Evolutionary conservation across 2,113 vertebrate species (phyloP), one percentile per base, ranked within the genome.

Genomic region (Xiphias gladius): DNA sequence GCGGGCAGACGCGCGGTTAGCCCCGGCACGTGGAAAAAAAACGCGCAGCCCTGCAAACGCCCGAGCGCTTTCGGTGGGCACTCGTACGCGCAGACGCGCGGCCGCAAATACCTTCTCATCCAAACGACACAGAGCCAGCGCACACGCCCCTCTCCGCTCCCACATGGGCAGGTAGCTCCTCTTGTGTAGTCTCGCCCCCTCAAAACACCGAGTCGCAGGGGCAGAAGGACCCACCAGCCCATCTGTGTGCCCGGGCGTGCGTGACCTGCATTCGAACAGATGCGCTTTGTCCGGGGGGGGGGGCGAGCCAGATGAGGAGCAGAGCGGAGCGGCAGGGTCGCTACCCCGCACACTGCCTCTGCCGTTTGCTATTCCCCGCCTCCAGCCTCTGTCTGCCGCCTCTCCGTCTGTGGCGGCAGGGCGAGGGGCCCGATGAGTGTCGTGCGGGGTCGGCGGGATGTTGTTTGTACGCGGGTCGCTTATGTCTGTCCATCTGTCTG

Each of bases 201-300:
- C 87, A 86, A 88, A 93, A 90, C 87, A 88, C 75, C 86, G 89
- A 92, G 81, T 85, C 88, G 84, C 87, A 80, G 84, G n/a, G 69
- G 57, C 63, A 80, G 63, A 86, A 61, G 90, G 86, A 70, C 85
- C 86, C 85, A 13, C 72, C 78, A 65, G 83, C 79, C 86, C 79
- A 89, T 93, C 88, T 94, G 93, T 91, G 88, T 86, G 91, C 84
- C 78, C 87, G 77, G 17, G 7, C 77, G 90, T 92, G 89, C 84
- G 89, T 94, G 93, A 93, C 85, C 91, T 92, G 92, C 93, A 93
- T 89, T 90, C 83, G 78, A 92, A 92, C 63, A 43, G 81, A 84
- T 79, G 75, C 81, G 79, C 86, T 92, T 85, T 90, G 92, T 89
- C 92, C 88, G 90, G 63, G n/a, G 89, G n/a, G n/a, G n/a, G n/a